phyloP scores from a whole-genome alignment of 2,888 invertebrate genomes.

The Limnephilus auricula region DNA sequence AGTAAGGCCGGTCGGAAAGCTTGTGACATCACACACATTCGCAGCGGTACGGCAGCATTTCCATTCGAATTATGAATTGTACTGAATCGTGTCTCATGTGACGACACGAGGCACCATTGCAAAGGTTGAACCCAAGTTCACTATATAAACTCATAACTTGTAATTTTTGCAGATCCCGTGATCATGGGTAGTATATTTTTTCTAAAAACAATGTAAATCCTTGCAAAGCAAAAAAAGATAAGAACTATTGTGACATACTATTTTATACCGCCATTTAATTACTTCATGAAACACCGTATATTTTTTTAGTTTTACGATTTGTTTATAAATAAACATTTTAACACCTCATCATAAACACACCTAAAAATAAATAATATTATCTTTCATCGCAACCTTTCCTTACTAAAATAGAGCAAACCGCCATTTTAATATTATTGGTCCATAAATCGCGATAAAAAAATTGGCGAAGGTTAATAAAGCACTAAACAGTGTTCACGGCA shows the following conservation, averaged over 20 bases:
- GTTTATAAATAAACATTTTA: not conserved
- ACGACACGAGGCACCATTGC: too few species aligned
- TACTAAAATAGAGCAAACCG: conserved; percentile 16
- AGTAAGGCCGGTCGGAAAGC: too few species aligned
- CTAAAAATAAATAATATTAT: conserved; percentile 20
- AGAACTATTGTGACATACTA: not conserved
- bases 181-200: not conserved
- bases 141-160: too few species aligned
- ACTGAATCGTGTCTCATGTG: too few species aligned
- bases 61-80: too few species aligned
- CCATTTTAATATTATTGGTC: conserved; percentile 17
- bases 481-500: conserved; percentile 30
- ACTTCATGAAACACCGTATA: not conserved
- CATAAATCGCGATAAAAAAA: conserved; percentile 41
- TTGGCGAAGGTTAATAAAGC: conserved; percentile 45
- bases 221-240: not conserved
- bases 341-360: too few species aligned
- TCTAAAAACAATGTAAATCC: not conserved
- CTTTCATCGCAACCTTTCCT: conserved; percentile 40
- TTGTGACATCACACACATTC: too few species aligned
- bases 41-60: too few species aligned
- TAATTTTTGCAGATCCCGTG: too few species aligned
- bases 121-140: too few species aligned
- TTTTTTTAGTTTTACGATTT: not conserved
- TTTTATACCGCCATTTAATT: not conserved